phyloP scores from a whole-genome alignment of 1,140 invertebrate species.

The Planococcus citri region DNA sequence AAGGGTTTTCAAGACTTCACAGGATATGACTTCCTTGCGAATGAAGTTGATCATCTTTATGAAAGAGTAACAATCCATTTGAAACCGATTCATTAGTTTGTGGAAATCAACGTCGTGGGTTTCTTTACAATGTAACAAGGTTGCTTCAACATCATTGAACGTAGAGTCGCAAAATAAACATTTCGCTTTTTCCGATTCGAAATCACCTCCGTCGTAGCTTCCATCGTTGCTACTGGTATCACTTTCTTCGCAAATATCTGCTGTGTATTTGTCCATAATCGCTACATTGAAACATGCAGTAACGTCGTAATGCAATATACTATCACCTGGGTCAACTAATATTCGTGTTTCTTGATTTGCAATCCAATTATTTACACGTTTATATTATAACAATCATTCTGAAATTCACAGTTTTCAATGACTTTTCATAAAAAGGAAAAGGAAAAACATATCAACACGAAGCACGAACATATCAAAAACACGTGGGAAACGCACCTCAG shows the following conservation, averaged over 20 bases:
- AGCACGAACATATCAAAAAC: no score
- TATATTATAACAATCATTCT: no score
- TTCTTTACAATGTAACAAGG: slow-evolving; percentile 39
- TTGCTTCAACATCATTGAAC: slow-evolving; percentile 33
- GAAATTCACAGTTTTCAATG: no score
- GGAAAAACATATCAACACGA: no score
- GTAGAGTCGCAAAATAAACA: slow-evolving; percentile 45
- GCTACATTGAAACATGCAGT: neutral
- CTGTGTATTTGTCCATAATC: neutral
- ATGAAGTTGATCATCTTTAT: slow-evolving; percentile 84
- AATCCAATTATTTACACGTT: no score
- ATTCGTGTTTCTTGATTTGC: no score
- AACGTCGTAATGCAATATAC: no score
- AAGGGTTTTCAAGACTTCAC: neutral
- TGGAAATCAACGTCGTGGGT: slow-evolving; percentile 57
- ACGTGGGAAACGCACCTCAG: no score
- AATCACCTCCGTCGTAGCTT: slow-evolving; percentile 36
- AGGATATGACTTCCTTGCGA: slow-evolving; percentile 32
- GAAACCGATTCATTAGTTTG: slow-evolving; percentile 49
- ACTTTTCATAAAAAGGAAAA: no score
- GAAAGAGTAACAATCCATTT: slow-evolving; percentile 70
- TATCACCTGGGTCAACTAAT: no score
- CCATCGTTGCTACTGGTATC: slow-evolving; percentile 41
- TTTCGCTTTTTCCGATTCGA: slow-evolving; percentile 29
- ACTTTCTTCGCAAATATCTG: slow-evolving; percentile 37